A percentile compares a stretch with the other conserved stretches of the same genome.
These are phyloP conservation scores for Protaetia brevitarsis DNA, from an alignment of 1,140 invertebrate genomes.

Conservation along the genomic window DNA sequence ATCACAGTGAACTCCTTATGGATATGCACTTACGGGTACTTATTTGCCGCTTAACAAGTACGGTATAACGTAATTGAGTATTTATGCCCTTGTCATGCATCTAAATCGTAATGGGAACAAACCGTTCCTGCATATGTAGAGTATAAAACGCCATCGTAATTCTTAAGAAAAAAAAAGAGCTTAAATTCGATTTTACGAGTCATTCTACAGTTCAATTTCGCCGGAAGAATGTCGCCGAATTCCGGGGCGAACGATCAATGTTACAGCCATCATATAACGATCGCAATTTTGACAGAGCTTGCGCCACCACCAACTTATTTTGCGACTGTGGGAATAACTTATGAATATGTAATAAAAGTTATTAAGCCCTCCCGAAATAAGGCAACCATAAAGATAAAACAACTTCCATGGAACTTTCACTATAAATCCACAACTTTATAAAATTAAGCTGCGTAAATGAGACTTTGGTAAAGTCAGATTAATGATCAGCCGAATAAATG, in stretches of 20 bases:
- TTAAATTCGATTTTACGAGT: too few species aligned
- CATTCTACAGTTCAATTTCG: neutral
- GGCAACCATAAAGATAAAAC: constrained; percentile 47
- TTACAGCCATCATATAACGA: neutral
- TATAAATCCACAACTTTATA: constrained; percentile 49
- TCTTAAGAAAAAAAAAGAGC: too few species aligned
- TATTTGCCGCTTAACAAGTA: too few species aligned
- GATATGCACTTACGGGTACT: too few species aligned
- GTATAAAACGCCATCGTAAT: too few species aligned
- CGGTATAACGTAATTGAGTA: too few species aligned
- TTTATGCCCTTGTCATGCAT: too few species aligned
- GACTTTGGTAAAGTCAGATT: constrained; percentile 47
- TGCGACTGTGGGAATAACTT: constrained; percentile 20
- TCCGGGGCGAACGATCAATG: neutral
- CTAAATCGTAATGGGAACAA: too few species aligned
- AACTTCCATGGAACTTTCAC: constrained; percentile 44
- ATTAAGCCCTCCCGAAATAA: constrained; percentile 44
- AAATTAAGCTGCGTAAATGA: constrained; percentile 49
- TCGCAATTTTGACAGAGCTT: constrained; percentile 10
- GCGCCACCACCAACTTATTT: constrained; percentile 16
- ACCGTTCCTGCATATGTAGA: too few species aligned
- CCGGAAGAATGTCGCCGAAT: neutral
- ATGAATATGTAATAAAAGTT: constrained; percentile 41
- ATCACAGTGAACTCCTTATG: too few species aligned
- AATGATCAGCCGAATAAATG: constrained; percentile 45